These are phyloP conservation scores for Diaperis boleti DNA, from an alignment of 2,888 invertebrate genomes.

Conservation along the genomic window DNA sequence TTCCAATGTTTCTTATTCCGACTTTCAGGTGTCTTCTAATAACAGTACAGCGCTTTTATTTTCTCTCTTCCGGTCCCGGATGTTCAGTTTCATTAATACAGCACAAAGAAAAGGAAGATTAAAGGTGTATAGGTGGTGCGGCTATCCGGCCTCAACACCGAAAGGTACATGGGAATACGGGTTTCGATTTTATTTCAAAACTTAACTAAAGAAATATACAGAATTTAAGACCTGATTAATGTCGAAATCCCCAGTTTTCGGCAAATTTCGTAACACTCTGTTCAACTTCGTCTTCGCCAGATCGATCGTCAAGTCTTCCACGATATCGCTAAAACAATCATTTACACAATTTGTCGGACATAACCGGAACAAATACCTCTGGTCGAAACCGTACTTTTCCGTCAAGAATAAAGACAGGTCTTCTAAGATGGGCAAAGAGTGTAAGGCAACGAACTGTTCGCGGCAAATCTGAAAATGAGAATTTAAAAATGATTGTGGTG, in stretches of 20 bases:
- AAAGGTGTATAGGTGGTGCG: too few species aligned
- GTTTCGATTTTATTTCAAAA: conserved; percentile 31
- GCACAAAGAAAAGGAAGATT: too few species aligned
- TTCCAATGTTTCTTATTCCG: too few species aligned
- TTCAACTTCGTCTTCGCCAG: conserved; percentile 75
- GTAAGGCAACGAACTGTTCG: conserved; percentile 97
- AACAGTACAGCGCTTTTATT: too few species aligned
- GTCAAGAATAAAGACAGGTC: conserved; percentile 83
- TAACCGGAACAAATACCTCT: conserved; percentile 68
- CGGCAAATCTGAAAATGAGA: conserved; percentile 92
- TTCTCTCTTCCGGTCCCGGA: too few species aligned
- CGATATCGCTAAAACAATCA: conserved; percentile 65
- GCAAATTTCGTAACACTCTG: conserved; percentile 73
- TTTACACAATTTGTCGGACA: not conserved
- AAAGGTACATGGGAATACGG: too few species aligned
- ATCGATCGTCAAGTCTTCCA: conserved; percentile 68
- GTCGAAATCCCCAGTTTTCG: conserved; percentile 82
- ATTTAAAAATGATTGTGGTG: conserved; percentile 50
- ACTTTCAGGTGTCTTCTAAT: too few species aligned
- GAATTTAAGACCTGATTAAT: conserved; percentile 81
- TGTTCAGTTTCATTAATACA: too few species aligned
- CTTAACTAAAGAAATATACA: conserved; percentile 88
- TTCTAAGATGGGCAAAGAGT: conserved; percentile 92
- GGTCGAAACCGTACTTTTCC: conserved; percentile 74
- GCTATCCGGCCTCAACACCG: too few species aligned